Evolutionary conservation across 2,797 vertebrate species (phyloP), one percentile per base, ranked within the genome.

Genomic region (Tauraco hartlaubi): DNA sequence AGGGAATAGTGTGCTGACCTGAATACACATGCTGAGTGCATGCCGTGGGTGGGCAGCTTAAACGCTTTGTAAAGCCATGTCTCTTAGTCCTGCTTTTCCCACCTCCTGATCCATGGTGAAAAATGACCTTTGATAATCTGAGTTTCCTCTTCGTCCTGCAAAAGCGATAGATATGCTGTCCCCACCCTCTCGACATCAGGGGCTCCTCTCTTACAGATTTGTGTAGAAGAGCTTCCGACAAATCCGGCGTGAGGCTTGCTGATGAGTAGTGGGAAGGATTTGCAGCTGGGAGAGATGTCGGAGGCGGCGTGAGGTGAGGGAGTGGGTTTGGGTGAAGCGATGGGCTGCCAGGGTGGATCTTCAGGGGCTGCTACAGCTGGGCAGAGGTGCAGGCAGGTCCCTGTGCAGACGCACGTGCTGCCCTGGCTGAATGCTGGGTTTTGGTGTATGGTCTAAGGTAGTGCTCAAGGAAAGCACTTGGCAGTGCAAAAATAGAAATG

Each of bases 1-100:
- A 96, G 91, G 89, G 90, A 92, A 78, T 68, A 78, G 91, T 85
- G 29, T 52, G 95, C 85, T 95, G 96, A 96, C 91, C 91, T 95
- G 95, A 95, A 96, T 94, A 94, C 63, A 35, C 92, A 73, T 16
- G 66, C 95, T 35, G 90, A 68, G 82, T 84, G 35, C 56, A 23
- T 76, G 90, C 85, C 1, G 93, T 79, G 80, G 90, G 96, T 87
- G 92, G 92, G 92, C 71, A 92, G 85, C 52, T 94, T 86, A 78
- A 92, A 81, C 0, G 2, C 59, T 90, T 92, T 55, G 71, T 84
- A 88, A 94, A 95, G 64, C 52, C 77, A 46, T 86, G 95, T 84
- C 41, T 91, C 74, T 91, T 54, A 71, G 41, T 28, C 56, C 55
- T 88, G 3, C 22, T 78, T 76, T 43, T 29, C 4, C 17, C 25